Evolutionary conservation across 1,140 invertebrate genomes (phyloP), one percentile per base, ranked within the genome.

Genomic region (Schlechtendalia chinensis): DNA sequence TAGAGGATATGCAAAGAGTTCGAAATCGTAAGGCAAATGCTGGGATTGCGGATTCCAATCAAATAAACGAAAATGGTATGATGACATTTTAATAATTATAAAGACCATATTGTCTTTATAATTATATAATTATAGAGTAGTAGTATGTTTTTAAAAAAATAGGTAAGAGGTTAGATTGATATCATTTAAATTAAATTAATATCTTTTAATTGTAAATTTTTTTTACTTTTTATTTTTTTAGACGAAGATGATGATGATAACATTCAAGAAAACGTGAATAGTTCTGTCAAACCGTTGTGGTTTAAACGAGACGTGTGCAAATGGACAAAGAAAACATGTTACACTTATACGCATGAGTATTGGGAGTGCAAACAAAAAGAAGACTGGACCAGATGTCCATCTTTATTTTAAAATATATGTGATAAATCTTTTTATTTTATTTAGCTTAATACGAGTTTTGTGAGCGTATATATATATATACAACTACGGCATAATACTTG

Each of bases 1-100:
- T 99, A 1, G 98, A 99, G 87, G 97, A 99, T 84, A 98, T 98
- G 87, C 98, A 99, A 87, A 89, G 95, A 63, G 16, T 61, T 79
- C 86, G 89, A 27, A 89, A 87, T 61, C 88, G 95, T 61, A 88
- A 93, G 81, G 84, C 89, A 82, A 89, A 93, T 1, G 96, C 98
- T 86, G 53, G 27, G 16, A 10, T 17, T 27, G 5, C 56, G 85
- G 89, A 17, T 92, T 93, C 81, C 92, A 93, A 1, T 95, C 97
- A 86, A 86, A 88, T 83, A 88, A 91, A 92, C 91, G 85, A 83
- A 59, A 82, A 53, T 65, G 69, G 67, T 54, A 71, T 27, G 3
- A 39, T 39, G 10, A 17, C 4, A 27, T n/a, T 61, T 58, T 22
- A 19, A 69, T 11, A 47, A 17, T 50, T 19, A 65, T 82, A 53